Percentiles rank a stretch among this genome's conserved stretches.
These are phyloP conservation scores for Conistra vaccinii DNA, from an alignment of 2,888 invertebrate genomes.

Conservation along the genomic window DNA sequence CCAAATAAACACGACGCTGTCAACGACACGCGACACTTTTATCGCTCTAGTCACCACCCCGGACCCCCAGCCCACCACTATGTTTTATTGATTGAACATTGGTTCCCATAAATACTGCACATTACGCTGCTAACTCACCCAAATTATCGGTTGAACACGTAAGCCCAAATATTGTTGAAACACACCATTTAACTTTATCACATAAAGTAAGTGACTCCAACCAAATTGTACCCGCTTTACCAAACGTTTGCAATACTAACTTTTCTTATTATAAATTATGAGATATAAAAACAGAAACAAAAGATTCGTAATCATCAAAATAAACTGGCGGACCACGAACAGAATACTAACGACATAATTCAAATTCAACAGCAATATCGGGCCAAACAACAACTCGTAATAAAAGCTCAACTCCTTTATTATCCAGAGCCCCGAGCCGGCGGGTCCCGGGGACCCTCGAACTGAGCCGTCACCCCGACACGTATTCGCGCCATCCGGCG, in stretches of 20 bases:
- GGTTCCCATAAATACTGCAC: too few relatives aligned
- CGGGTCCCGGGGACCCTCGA: slow-evolving; percentile 47
- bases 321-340: slow-evolving; percentile 59
- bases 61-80: slow-evolving; percentile 71
- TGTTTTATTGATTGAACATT: slow-evolving; percentile 78
- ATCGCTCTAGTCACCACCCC: slow-evolving; percentile 75
- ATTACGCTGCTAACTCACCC: slow-evolving; percentile 65
- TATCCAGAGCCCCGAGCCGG: slow-evolving; percentile 54
- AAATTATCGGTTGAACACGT: slow-evolving; percentile 55
- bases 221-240: slow-evolving; percentile 13
- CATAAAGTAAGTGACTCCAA: slow-evolving; percentile 17
- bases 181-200: slow-evolving; percentile 50
- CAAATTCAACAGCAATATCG: slow-evolving; percentile 69
- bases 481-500: slow-evolving; percentile 77
- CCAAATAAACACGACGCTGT: slow-evolving; percentile 76
- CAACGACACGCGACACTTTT: slow-evolving; percentile 84
- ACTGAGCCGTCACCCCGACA: slow-evolving; percentile 66
- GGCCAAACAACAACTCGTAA: slow-evolving; percentile 68
- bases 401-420: slow-evolving; percentile 70
- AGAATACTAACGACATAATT: slow-evolving; percentile 68
- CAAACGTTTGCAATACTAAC: slow-evolving; percentile 35
- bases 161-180: slow-evolving; percentile 52
- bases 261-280: slow-evolving; percentile 52
- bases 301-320: slow-evolving; percentile 67
- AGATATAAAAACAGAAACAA: slow-evolving; percentile 55